A percentile compares a stretch with the other conserved stretches of the same genome.
Evolutionary conservation across 2,888 invertebrate species (phyloP).

Genomic region (Drosophila lutescens): DNA sequence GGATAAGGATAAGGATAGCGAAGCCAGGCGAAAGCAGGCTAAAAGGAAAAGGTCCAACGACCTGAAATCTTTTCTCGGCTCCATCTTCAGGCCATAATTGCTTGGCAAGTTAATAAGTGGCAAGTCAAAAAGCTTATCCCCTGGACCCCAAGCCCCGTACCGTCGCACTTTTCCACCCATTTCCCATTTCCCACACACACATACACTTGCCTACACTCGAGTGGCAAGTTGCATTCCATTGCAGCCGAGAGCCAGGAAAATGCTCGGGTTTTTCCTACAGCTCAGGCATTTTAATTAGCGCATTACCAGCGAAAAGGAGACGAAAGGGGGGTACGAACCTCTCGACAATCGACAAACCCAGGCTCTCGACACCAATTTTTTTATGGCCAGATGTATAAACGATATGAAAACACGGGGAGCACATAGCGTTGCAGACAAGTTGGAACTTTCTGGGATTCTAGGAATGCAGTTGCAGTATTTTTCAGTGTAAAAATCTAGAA

Average conservation of each 20-base stretch:
- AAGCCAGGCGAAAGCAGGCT: constrained; percentile 51
- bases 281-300: constrained; percentile 67
- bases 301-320: constrained; percentile 56
- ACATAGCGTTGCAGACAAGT: neutral
- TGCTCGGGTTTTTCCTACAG: constrained; percentile 10
- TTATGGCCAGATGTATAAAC: constrained; percentile 29
- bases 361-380: constrained; percentile 41
- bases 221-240: constrained; percentile 21
- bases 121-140: constrained; percentile 50
- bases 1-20: constrained; percentile 13
- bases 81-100: constrained; percentile 50
- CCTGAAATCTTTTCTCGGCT: constrained; percentile 55
- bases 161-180: constrained; percentile 8
- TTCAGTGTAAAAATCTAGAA: no score
- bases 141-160: constrained; percentile 20
- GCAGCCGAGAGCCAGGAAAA: constrained; percentile 19
- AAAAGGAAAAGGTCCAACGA: constrained; percentile 64
- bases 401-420: constrained; percentile 10
- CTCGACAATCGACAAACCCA: constrained; percentile 40
- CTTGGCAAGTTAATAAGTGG: constrained; percentile 52
- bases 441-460: neutral
- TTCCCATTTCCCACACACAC: neutral
- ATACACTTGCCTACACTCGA: constrained; percentile 1
- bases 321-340: neutral
- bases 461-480: neutral